A percentile compares a stretch with the other conserved stretches of the same genome.
Evolutionary conservation across 1,140 invertebrate genomes (phyloP).

Genomic region (Philotrypesis tridentata): DNA sequence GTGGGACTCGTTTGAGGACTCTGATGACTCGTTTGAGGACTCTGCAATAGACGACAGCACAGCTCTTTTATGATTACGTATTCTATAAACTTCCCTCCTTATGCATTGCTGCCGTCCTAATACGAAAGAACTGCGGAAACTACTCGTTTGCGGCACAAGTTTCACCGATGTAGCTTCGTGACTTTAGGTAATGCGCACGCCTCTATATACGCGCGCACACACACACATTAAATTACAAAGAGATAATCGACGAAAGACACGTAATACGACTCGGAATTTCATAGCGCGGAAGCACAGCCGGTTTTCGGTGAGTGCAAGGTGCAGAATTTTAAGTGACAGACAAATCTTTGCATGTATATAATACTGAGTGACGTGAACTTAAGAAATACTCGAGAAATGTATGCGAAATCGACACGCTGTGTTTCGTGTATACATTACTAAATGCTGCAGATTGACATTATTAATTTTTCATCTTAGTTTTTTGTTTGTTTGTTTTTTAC

Average conservation of each 20-base stretch:
- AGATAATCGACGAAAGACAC: constrained; percentile 7
- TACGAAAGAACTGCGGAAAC: not conserved
- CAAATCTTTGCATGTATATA: not conserved
- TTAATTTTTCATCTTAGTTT: not conserved
- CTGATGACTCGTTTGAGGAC: constrained; percentile 78
- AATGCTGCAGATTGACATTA: not conserved
- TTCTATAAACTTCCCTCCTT: too few species aligned
- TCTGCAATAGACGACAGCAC: constrained; percentile 75
- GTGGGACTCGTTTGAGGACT: constrained; percentile 79
- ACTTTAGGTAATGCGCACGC: not conserved
- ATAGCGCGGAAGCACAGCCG: constrained; percentile 33
- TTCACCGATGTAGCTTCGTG: too few species aligned
- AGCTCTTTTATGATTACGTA: constrained; percentile 51
- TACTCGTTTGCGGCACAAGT: too few species aligned
- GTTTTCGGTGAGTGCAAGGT: constrained; percentile 28
- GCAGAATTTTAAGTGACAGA: constrained; percentile 40
- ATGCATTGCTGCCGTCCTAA: not conserved
- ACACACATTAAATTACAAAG: not conserved
- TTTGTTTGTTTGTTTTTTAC: too few species aligned
- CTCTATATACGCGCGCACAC: not conserved
- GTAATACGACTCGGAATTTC: constrained; percentile 4
- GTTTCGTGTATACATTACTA: too few species aligned
- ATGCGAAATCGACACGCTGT: not conserved
- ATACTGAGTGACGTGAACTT: constrained; percentile 1
- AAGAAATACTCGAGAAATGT: not conserved